Conservation (phyloP, 2,888 invertebrate genomes). For the Oegoconia quadripuncta region DNA sequence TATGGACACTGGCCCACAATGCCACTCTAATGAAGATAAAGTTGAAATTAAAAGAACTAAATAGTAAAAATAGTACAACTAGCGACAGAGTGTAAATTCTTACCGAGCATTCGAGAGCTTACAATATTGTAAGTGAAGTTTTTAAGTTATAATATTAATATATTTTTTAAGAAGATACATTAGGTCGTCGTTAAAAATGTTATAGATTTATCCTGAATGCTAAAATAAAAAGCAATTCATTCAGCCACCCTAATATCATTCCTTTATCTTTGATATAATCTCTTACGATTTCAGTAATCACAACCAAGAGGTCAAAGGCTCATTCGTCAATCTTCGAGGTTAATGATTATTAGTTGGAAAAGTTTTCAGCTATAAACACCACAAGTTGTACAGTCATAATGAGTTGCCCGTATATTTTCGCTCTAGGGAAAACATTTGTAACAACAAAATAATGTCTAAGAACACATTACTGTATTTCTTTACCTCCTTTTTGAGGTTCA, state of each 20-base stretch:
- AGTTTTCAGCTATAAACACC: slow-evolving; percentile 8
- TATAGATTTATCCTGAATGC: no score
- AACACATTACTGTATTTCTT: slow-evolving; percentile 52
- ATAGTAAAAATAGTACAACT: no score
- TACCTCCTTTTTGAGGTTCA: slow-evolving; percentile 52
- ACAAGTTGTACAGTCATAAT: slow-evolving; percentile 5
- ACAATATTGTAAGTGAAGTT: no score
- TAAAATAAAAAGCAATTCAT: no score
- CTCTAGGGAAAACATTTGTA: slow-evolving; percentile 19
- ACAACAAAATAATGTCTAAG: slow-evolving; percentile 38
- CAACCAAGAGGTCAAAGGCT: slow-evolving; percentile 5
- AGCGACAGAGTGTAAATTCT: no score
- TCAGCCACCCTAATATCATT: no score
- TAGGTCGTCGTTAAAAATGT: no score
- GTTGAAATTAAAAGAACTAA: slow-evolving; percentile 2
- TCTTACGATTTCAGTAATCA: no score
- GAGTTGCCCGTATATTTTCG: slow-evolving; percentile 13
- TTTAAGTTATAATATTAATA: no score
- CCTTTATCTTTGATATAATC: no score
- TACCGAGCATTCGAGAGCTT: no score
- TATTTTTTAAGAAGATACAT: no score
- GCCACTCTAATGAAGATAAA: slow-evolving; percentile 3
- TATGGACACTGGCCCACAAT: slow-evolving; percentile 2
- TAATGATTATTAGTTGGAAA: slow-evolving; percentile 8
- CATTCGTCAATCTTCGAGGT: neutral